phyloP scores from a whole-genome alignment of 35 echinoderm and acorn worm species.

The Acanthaster planci region DNA sequence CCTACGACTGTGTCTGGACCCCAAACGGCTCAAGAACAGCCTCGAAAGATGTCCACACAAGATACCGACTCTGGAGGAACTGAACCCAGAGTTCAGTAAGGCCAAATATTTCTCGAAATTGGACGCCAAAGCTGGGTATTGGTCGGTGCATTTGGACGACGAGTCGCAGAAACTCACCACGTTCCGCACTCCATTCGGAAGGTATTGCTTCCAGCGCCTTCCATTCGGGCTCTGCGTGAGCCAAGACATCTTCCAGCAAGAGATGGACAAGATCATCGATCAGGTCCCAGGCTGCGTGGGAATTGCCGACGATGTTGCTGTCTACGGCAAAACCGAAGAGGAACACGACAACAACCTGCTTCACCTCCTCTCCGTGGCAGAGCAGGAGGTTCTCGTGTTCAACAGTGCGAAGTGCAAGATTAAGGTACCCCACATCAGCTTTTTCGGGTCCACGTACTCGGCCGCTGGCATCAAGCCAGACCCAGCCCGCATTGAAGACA shows the following conservation, averaged over 20 bases:
- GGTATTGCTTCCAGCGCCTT: constrained; percentile 47
- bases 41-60: constrained; percentile 64
- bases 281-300: constrained; percentile 1
- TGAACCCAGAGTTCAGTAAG: constrained; percentile 8
- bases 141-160: constrained; percentile 24
- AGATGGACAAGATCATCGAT: constrained; percentile 53
- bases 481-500: neutral
- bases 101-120: constrained; percentile 39
- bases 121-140: constrained; percentile 57
- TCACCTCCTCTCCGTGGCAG: constrained; percentile 10
- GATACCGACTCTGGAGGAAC: too few relatives aligned
- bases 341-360: constrained; percentile 53
- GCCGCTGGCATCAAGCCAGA: neutral
- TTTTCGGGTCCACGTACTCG: constrained; percentile 1
- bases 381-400: constrained; percentile 48
- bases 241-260: constrained; percentile 64
- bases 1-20: neutral
- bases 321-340: constrained; percentile 34
- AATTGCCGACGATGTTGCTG: constrained; percentile 16
- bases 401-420: constrained; percentile 66
- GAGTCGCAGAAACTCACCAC: constrained; percentile 52
- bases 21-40: constrained; percentile 33
- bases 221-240: constrained; percentile 52
- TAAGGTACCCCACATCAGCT: constrained; percentile 21
- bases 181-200: constrained; percentile 49